These are phyloP conservation scores for Halesus radiatus DNA, from an alignment of 1,140 invertebrate species.

Conservation along the genomic window DNA sequence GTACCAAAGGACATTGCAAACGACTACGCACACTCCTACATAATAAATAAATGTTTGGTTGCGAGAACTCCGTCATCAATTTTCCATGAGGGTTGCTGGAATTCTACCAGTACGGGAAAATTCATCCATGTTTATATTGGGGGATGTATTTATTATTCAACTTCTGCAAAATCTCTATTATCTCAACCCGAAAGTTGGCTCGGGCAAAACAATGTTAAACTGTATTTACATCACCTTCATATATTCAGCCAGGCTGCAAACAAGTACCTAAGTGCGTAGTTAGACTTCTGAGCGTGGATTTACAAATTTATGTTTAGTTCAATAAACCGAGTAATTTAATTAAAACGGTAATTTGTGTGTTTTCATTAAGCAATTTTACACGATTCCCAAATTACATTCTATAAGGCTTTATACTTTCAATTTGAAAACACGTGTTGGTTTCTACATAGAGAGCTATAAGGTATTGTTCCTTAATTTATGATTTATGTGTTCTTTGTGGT, in stretches of 20 bases:
- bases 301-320: conserved; percentile 7
- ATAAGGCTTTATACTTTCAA: too few species aligned
- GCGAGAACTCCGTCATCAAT: too few species aligned
- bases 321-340: not conserved
- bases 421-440: too few species aligned
- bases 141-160: conserved; percentile 33
- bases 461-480: too few species aligned
- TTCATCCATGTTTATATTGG: not conserved
- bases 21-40: not conserved
- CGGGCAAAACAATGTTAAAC: conserved; percentile 4
- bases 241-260: conserved; percentile 14
- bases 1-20: not conserved
- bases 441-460: too few species aligned
- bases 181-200: conserved; percentile 21
- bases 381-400: too few species aligned
- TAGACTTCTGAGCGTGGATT: not conserved
- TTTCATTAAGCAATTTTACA: not conserved
- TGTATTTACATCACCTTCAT: conserved; percentile 15
- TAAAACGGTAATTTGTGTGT: not conserved
- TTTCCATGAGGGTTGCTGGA: too few species aligned
- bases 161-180: conserved; percentile 28
- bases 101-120: not conserved
- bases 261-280: not conserved
- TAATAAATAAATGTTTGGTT: not conserved
- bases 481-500: too few species aligned